Percentiles rank a stretch among this genome's conserved stretches.
Evolutionary conservation across 1,140 invertebrate species (phyloP).

Genomic region (fruit fly (Drosophila melanogaster)): Release_6_plus_ISO1_MT NT_033777.3:26842501-26843000

Average conservation of each 20-base stretch:
- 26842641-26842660: slow-evolving; percentile 3
- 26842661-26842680: slow-evolving; percentile 18
- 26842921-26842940: slow-evolving; percentile 39
- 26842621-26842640: slow-evolving; percentile 4
- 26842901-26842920: slow-evolving; percentile 65
- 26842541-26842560: slow-evolving; percentile 35
- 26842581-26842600: slow-evolving; percentile 36
- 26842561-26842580: slow-evolving; percentile 46
- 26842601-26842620: slow-evolving; percentile 15
- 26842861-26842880: slow-evolving; percentile 55
- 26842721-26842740: slow-evolving; percentile 56
- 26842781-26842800: slow-evolving; percentile 33
- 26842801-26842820: slow-evolving; percentile 23
- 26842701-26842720: slow-evolving; percentile 5
- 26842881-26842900: slow-evolving; percentile 53
- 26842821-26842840: slow-evolving; percentile 67
- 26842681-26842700: slow-evolving; percentile 9
- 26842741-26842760: slow-evolving; percentile 61
- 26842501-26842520: slow-evolving; percentile 38
- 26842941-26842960: slow-evolving; percentile 28
- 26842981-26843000: slow-evolving; percentile 34
- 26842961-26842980: slow-evolving; percentile 17
- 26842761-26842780: slow-evolving; percentile 20
- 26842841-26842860: slow-evolving; percentile 67
- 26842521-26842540: slow-evolving; percentile 27